Evolutionary conservation across 2,888 invertebrate genomes (phyloP), one percentile per base, ranked within the genome.

Genomic region (Melipona beecheii): DNA sequence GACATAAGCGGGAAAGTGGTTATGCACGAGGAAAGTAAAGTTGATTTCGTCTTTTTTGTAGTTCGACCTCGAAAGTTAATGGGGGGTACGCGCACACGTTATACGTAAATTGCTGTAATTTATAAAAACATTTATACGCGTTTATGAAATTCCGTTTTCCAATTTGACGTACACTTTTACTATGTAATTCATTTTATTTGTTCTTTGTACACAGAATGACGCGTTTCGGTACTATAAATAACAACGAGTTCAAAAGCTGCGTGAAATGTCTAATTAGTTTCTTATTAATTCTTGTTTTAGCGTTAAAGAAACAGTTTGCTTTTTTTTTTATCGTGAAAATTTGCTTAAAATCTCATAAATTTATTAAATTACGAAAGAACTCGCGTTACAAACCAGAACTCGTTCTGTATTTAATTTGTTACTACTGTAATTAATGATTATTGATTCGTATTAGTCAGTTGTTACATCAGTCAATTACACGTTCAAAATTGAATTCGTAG

Each of bases 1-100:
- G 68, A 60, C 56, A 73, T 84, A 58, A 84, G 68, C 54, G 84
- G 72, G 85, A 84, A 84, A 84, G 84, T 79, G 72, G 75, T 71
- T 71, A n/a, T 54, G 56, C 43, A n/a, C 21, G 19, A 78, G 21
- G 72, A 78, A 72, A 78, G 64, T 72, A 31, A 71, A 71, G 43
- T 43, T 77, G 19, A n/a, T 15, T 54, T 60, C 36, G 11, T 71
- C 66, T 43, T 71, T 65, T 15, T 31, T 50, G 56, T 58, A 54
- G 11, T 36, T 58, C 54, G n/a, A 19, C 54, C 13, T n/a, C 52
- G 13, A 54, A n/a, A 4, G 24, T 50, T 21, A 13, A 72, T 1
- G 2, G 5, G 15, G 31, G 27, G 11, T 50, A 24, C 19, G 5
- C 24, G 43, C 43, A 24, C 31, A 31, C 52, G 24, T n/a, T 58